A percentile compares a stretch with the other conserved stretches of the same genome.
These are phyloP conservation scores for Andrena marginata DNA, from an alignment of 2,888 invertebrate genomes.

Conservation along the genomic window DNA sequence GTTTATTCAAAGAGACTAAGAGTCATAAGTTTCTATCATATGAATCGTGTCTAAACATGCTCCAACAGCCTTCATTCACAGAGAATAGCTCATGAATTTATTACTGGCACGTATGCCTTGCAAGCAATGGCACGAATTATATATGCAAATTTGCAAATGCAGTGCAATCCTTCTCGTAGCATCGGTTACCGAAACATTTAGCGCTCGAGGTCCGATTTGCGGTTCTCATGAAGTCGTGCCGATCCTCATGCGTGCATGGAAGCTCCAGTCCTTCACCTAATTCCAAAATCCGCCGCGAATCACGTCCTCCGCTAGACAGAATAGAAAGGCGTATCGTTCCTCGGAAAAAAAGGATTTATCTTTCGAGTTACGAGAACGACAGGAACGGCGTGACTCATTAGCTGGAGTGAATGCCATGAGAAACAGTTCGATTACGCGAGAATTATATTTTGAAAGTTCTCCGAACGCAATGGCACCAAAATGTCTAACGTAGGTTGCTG, in stretches of 20 bases:
- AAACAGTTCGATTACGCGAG: neutral
- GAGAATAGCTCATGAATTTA: neutral
- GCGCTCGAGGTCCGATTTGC: neutral
- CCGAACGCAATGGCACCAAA: conserved; percentile 11
- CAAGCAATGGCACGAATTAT: too few relatives aligned
- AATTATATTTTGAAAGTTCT: conserved; percentile 25
- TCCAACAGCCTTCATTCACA: neutral
- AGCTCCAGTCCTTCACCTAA: conserved; percentile 40
- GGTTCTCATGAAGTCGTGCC: neutral
- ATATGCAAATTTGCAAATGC: neutral
- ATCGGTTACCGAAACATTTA: conserved; percentile 35
- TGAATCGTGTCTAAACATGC: neutral
- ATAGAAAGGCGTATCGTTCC: too few relatives aligned
- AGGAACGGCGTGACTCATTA: neutral
- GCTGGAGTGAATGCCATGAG: neutral
- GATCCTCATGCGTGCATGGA: neutral
- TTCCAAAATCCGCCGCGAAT: conserved; percentile 33
- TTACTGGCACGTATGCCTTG: neutral
- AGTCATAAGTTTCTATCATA: neutral
- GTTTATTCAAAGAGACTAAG: too few relatives aligned
- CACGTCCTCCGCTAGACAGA: neutral
- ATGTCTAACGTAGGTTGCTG: conserved; percentile 9
- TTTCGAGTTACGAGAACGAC: neutral
- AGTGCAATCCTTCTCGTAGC: neutral
- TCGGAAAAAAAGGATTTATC: too few relatives aligned